A percentile compares a stretch with the other conserved stretches of the same genome.
Evolutionary conservation across 2,113 vertebrate species (phyloP).

Genomic region (Aviceda subcristata): DNA sequence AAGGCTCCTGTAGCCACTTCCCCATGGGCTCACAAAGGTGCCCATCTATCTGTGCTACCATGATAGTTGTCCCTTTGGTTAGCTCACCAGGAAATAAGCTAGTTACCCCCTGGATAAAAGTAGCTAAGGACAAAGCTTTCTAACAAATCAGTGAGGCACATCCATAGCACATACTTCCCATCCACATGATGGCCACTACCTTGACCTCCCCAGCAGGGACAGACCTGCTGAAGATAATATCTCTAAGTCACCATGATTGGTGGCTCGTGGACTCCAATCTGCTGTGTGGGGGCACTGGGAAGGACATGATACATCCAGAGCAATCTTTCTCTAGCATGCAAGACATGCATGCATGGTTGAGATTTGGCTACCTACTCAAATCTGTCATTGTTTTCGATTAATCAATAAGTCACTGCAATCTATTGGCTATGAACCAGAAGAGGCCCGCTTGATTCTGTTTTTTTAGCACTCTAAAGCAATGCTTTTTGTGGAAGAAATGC

Average conservation of each 20-base stretch:
- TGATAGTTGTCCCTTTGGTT: neutral
- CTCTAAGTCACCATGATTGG: neutral
- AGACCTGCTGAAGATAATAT: neutral
- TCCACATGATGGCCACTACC: neutral
- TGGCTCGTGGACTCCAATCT: neutral
- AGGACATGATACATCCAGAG: neutral
- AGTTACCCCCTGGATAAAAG: neutral
- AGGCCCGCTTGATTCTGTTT: neutral
- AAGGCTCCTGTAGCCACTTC: neutral
- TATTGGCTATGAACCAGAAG: neutral
- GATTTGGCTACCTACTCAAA: neutral
- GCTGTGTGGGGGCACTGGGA: neutral
- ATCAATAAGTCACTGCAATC: neutral
- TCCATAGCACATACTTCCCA: neutral
- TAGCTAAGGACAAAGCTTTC: neutral
- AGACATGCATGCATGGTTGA: neutral
- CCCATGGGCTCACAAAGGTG: neutral
- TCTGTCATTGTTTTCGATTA: neutral
- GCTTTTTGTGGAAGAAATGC: neutral
- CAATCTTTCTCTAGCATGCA: neutral
- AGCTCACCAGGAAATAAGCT: neutral
- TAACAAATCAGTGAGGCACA: neutral
- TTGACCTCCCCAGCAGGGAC: neutral
- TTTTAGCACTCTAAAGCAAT: neutral
- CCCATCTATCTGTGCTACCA: neutral